These are phyloP conservation scores for Discoglossus pictus DNA, from an alignment of 2,797 vertebrate species.

Conservation along the genomic window DNA sequence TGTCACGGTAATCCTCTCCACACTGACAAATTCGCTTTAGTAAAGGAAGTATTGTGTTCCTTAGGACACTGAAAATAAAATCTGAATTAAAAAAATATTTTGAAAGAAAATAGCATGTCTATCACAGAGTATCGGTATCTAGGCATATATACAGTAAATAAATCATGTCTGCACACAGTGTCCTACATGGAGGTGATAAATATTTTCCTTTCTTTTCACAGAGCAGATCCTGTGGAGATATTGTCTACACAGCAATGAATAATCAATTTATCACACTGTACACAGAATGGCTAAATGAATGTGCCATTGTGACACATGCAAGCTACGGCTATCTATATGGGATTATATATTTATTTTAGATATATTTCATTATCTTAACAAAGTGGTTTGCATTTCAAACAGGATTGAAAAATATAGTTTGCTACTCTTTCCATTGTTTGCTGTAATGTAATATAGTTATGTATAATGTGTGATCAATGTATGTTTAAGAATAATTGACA, in stretches of 20 bases:
- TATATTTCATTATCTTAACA: slow-evolving; percentile 3
- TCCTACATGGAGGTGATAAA: slow-evolving; percentile 40
- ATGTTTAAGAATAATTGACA: too few relatives aligned
- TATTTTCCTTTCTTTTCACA: slow-evolving; percentile 49
- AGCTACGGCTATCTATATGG: slow-evolving; percentile 1
- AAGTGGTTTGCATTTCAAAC: slow-evolving; percentile 13
- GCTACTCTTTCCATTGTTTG: neutral
- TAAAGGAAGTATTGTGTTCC: slow-evolving; percentile 31
- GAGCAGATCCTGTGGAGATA: slow-evolving; percentile 40
- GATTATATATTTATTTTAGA: slow-evolving; percentile 4
- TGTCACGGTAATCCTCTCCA: slow-evolving; percentile 39
- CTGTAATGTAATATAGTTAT: too few relatives aligned
- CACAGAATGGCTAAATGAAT: slow-evolving; percentile 22
- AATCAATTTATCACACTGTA: slow-evolving; percentile 47
- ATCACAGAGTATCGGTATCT: slow-evolving; percentile 38
- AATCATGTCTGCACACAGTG: slow-evolving; percentile 47
- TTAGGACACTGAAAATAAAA: slow-evolving; percentile 23
- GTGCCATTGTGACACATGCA: neutral
- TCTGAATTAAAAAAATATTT: slow-evolving; percentile 47
- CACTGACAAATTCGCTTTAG: slow-evolving; percentile 36
- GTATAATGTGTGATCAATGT: too few relatives aligned
- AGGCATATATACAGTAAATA: slow-evolving; percentile 47
- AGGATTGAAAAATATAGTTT: neutral
- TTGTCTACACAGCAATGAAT: slow-evolving; percentile 43
- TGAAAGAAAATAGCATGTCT: slow-evolving; percentile 42